Evolutionary conservation across 1,140 invertebrate species (phyloP), one percentile per base, ranked within the genome.

Genomic region (Conus ventricosus): DNA sequence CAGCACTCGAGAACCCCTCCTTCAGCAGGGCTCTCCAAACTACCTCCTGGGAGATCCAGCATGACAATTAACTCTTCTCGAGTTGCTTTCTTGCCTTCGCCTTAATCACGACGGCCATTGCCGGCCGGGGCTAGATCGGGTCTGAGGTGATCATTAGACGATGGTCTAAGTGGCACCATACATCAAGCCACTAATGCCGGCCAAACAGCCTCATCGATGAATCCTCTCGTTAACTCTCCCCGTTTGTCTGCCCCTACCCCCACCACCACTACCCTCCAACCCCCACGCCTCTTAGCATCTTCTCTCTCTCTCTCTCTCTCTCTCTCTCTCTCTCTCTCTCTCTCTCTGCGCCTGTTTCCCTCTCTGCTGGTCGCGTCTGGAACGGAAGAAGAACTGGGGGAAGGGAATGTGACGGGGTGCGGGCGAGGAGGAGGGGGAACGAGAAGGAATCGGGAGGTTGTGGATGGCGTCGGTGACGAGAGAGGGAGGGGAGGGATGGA

Each of bases 111-210:
- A 71, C 67, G 67, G 67, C 67, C 67, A 23, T 71, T 71, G 67
- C 67, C 67, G 67, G 67, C 17, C 67, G 17, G 20, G 67, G 20
- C 67, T 71, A 20, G 67, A 71, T 71, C 67, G 67, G 67, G 67
- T 13, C 67, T 13, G 67, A 71, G 67, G 67, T 71, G 67, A 71
- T 71, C 67, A 71, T 71, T 71, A 71, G 67, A 71, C 67, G 11
- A 13, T 71, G 67, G 67, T 71, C 67, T 71, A 71, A 71, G 67
- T 71, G 67, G 67, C 67, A 13, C 67, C 67, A 71, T 71, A 71
- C 67, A 71, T 71, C 67, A 71, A 71, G 67, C 67, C 67, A 71
- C 67, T 71, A 71, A 71, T 71, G 67, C 67, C 67, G 67, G 67
- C 17, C 67, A 71, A 71, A 71, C 67, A 71, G 67, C 67, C 67